A percentile compares a stretch with the other conserved stretches of the same genome.
Conservation (phyloP, 1,140 invertebrate genomes). For the Trichoplusia ni region DNA sequence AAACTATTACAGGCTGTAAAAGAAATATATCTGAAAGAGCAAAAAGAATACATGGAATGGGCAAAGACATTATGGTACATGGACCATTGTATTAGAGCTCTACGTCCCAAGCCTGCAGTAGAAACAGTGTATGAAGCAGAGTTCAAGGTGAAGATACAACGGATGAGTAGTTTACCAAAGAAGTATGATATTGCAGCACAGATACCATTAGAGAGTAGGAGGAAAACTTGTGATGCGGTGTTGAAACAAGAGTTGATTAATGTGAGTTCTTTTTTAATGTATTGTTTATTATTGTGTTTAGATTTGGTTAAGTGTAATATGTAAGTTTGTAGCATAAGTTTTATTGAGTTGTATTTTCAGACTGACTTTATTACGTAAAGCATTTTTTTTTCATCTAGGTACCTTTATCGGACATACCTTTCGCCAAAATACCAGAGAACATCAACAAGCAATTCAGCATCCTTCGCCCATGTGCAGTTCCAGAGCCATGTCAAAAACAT, state of each 20-base stretch:
- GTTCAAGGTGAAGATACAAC: slow-evolving; percentile 51
- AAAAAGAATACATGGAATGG: slow-evolving; percentile 68
- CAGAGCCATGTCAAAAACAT: slow-evolving; percentile 65
- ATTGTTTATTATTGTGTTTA: neutral
- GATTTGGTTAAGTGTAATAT: no score
- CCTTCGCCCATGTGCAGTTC: slow-evolving; percentile 42
- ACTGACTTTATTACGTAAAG: neutral
- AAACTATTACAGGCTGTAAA: slow-evolving; percentile 60
- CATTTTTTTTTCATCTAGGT: slow-evolving; percentile 24
- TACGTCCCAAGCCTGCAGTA: slow-evolving; percentile 59
- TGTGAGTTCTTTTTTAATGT: slow-evolving; percentile 55
- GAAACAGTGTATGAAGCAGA: slow-evolving; percentile 64
- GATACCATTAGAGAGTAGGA: slow-evolving; percentile 52
- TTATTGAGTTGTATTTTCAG: neutral
- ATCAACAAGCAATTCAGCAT: slow-evolving; percentile 43
- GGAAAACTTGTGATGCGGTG: slow-evolving; percentile 45
- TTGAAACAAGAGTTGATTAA: slow-evolving; percentile 50
- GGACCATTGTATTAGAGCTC: slow-evolving; percentile 55
- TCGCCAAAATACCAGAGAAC: slow-evolving; percentile 42
- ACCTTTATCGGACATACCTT: slow-evolving; percentile 40
- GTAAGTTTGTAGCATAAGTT: no score
- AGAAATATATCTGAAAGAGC: slow-evolving; percentile 59
- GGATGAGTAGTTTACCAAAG: slow-evolving; percentile 56
- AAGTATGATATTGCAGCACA: slow-evolving; percentile 61
- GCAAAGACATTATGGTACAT: slow-evolving; percentile 59